Base-by-base conservation (phyloP, 2,113 vertebrate species). In the Picathartes gymnocephalus region DNA sequence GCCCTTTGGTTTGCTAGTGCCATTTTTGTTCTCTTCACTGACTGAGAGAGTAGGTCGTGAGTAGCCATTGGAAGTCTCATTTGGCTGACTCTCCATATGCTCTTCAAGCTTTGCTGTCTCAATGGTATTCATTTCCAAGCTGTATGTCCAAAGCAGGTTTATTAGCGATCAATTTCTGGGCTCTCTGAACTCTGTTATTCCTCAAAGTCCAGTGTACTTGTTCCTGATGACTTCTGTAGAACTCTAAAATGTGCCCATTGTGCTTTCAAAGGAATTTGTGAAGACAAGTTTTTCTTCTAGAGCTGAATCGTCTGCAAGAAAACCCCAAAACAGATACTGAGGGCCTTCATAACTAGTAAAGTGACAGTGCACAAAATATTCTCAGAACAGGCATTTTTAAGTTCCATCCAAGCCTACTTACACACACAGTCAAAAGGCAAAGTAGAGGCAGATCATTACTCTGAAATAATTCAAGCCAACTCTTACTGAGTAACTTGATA, bases 21-120 rank as follows among this genome's bases (percentile, higher is more conserved):
- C 97, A 92, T 98, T 98, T 95, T 98, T 98, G 72, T 84, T 97
- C 28, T 97, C 97, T 28, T 98, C 98, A 70, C 71, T 97, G 65
- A 94, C 98, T 91, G 96, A 98, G 80, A 81, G 98, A 85, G 96
- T 90, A 69, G 95, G 97, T 88, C 58, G 92, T 11, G 93, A 95
- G 82, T 96, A 98, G 76, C 98, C 92, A 78, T 91, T 98, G 21
- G 97, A 77, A 42, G 95, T 53, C 11, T 98, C 93, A 9, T 56
- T 97, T 88, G 94, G 92, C n/a, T 97, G 97, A 56, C 89, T 96
- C 93, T 98, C 98, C 96, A 98, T 97, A 66, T 97, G 98, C 19
- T 98, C 97, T 81, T 98, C 98, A 10, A 97, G 97, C 81, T 98
- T 98, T 61, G 98, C 98, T 39, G 98, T 98, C 94, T 98, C 94